Base-by-base conservation (phyloP, 92 coral and sea anemone species). In the Diadumene lineata region DNA sequence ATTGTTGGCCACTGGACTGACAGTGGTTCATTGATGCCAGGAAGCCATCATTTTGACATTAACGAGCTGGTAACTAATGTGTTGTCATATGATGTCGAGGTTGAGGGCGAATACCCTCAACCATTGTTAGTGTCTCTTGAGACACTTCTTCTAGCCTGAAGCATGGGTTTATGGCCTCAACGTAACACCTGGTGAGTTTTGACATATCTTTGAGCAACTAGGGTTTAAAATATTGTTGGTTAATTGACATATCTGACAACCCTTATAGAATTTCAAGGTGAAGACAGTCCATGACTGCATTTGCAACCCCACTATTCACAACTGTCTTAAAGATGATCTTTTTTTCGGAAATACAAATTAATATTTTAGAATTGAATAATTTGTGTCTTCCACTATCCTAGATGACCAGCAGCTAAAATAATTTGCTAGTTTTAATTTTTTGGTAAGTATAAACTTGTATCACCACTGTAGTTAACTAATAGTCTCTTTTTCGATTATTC, bases 1-100 rank as follows among this genome's bases (percentile, higher is more conserved):
- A 11, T 57, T 9, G 64, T 57, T 7, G 64, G 64, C 8, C 64
- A 57, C 28, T 57, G 64, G 64, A 57, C 64, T 10, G 22, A n/a
- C 22, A 57, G 64, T 57, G 64, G 64, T 7, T 57, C 64, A 7
- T 25, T 57, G 9, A n/a, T 25, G 11, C 21, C 64, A 57, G 64
- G 64, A 10, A 57, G 64, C 28, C 22, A 25, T n/a, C 64, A 57
- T 25, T 57, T 57, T 25, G 11, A 8, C 64, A 10, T 7, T n/a
- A 57, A 8, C 7, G 22, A 57, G 9, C 9, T 25, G 22, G 9
- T n/a, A 25, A 7, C 64, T 10, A 57, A 57, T n/a, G 64, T 57
- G 9, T 7, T 57, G 9, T 8, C 64, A 10, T 8, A 7, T 8
- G 11, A 8, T 7, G 11, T 7, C 9, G 22, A 7, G 22, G 64